Conservation (phyloP, 2,113 vertebrate species). For the Leptodactylus fuscus region DNA sequence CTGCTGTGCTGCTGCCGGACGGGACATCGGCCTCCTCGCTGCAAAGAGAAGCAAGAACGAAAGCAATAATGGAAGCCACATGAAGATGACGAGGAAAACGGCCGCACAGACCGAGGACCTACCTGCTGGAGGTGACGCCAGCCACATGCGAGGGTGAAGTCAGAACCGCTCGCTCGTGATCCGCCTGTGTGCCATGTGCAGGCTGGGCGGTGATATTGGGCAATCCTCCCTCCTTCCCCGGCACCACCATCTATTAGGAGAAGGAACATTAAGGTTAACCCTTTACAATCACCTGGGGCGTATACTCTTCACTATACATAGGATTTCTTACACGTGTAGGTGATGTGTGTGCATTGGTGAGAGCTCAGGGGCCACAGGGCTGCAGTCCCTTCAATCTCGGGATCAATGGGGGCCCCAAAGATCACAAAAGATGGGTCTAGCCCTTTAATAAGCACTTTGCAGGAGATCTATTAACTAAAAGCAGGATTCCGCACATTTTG, state of each 20-base stretch:
- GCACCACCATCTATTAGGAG: constrained; percentile 76
- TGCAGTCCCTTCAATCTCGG: too few species aligned
- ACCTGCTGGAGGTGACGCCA: constrained; percentile 83
- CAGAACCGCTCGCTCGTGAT: constrained; percentile 77
- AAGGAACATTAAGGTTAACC: neutral
- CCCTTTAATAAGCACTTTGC: too few species aligned
- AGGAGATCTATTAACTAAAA: too few species aligned
- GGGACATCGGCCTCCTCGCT: constrained; percentile 85
- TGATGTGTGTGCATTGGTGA: too few species aligned
- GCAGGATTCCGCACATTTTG: too few species aligned
- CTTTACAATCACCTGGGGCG: too few species aligned
- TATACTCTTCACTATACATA: too few species aligned
- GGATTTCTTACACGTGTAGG: too few species aligned
- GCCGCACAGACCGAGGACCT: constrained; percentile 44
- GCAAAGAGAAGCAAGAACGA: constrained; percentile 44
- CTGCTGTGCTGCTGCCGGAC: constrained; percentile 78
- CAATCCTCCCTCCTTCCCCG: constrained; percentile 87
- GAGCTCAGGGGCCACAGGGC: too few species aligned
- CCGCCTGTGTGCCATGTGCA: constrained; percentile 81
- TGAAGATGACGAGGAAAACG: neutral
- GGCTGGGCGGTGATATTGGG: constrained; percentile 79
- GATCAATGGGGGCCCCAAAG: too few species aligned
- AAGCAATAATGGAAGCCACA: neutral
- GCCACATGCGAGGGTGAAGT: constrained; percentile 72
- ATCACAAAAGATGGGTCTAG: too few species aligned